A percentile compares a stretch with the other conserved stretches of the same genome.
Evolutionary conservation across 2,797 vertebrate species (phyloP).

Genomic region (Sparus aurata): DNA sequence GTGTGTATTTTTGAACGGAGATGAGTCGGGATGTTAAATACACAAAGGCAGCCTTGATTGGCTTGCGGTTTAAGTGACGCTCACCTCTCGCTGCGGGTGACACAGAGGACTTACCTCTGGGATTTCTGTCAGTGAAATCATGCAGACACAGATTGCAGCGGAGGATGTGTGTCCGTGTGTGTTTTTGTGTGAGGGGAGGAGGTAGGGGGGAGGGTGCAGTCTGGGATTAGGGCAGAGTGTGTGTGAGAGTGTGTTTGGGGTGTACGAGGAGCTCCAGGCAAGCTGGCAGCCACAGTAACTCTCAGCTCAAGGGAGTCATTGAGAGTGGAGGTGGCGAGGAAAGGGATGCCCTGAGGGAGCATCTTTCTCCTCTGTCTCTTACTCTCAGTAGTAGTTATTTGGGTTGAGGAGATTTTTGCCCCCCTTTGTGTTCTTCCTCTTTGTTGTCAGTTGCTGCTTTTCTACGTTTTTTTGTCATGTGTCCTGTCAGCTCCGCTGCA

Average conservation of each 20-base stretch:
- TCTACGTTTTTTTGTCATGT: not conserved
- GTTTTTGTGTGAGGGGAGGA: no score
- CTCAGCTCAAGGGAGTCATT: constrained; percentile 69
- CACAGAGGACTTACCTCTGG: constrained; percentile 89
- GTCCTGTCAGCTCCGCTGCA: constrained; percentile 16
- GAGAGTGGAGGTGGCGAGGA: constrained; percentile 66
- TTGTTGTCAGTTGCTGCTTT: constrained; percentile 21
- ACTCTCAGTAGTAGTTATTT: constrained; percentile 42
- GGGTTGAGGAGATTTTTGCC: constrained; percentile 38
- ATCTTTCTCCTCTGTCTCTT: constrained; percentile 55
- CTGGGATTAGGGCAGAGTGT: constrained; percentile 39
- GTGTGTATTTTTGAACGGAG: constrained; percentile 54
- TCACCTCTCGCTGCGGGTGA: constrained; percentile 88
- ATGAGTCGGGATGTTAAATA: constrained; percentile 72
- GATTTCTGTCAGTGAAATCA: constrained; percentile 78
- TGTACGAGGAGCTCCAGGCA: constrained; percentile 67
- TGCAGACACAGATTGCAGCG: constrained; percentile 51
- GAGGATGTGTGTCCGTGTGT: constrained; percentile 20
- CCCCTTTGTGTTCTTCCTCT: constrained; percentile 12
- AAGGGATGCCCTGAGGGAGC: constrained; percentile 80
- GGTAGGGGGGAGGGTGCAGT: constrained; percentile 5
- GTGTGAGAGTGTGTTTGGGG: constrained; percentile 33
- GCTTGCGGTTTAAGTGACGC: constrained; percentile 82
- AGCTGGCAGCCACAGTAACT: constrained; percentile 67
- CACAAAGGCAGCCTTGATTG: constrained; percentile 91